Conservation (phyloP, 2,888 invertebrate species). For the Drosophila acutilabella region DNA sequence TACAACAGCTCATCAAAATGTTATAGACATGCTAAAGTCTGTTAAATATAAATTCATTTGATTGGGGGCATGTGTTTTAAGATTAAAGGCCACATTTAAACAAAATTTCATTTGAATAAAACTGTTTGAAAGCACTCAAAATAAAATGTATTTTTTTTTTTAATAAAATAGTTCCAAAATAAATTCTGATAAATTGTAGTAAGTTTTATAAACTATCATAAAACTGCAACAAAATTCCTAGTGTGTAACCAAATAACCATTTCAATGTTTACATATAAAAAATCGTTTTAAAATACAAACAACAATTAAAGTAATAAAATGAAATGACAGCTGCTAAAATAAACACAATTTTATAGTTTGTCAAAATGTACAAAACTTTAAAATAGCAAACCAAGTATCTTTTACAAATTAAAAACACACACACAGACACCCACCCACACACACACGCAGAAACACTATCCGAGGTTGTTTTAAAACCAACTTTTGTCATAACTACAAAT, state of each 20-base stretch:
- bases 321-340: not conserved
- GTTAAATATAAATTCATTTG: not conserved
- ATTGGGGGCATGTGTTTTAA: not conserved
- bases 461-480: slow-evolving; percentile 45
- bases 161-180: too few relatives aligned
- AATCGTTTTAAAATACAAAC: not conserved
- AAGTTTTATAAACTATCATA: too few relatives aligned
- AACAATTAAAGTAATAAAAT: not conserved
- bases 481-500: slow-evolving; percentile 67
- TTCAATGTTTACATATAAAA: too few relatives aligned
- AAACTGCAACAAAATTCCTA: too few relatives aligned
- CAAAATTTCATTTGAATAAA: too few relatives aligned
- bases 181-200: too few relatives aligned
- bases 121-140: too few relatives aligned
- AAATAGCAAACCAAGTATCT: slow-evolving; percentile 8
- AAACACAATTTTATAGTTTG: not conserved
- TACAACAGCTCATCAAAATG: slow-evolving; percentile 10
- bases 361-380: slow-evolving; percentile 6
- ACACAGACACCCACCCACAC: slow-evolving; percentile 18
- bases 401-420: slow-evolving; percentile 31
- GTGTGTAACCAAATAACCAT: too few relatives aligned
- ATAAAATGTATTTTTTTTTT: too few relatives aligned
- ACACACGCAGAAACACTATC: slow-evolving; percentile 28
- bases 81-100: too few relatives aligned
- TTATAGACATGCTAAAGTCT: not conserved